Evolutionary conservation across 2,797 vertebrate species (phyloP), one percentile per base, ranked within the genome.

Genomic region (Diplodus sargus): DNA sequence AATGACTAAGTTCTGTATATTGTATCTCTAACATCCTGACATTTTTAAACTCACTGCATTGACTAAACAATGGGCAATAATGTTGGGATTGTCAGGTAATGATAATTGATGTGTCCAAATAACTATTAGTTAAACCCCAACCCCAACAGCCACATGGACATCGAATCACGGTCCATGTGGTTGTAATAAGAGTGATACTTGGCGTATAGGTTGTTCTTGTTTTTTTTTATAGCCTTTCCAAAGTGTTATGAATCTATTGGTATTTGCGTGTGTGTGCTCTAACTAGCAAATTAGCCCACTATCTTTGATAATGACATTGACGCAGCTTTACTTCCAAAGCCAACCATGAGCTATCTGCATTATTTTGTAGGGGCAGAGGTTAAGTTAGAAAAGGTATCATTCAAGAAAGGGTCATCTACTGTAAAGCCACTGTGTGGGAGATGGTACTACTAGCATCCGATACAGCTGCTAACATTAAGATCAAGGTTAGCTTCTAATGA

Each of bases 11-110:
- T 39, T 39, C 39, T 39, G 9, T 39, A 39, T 10, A 39, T 39
- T 11, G 10, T 39, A 3, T 39, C 39, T 39, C 39, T 43, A 69
- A 62, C 18, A 45, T 45, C 45, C 51, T 64, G 61, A 60, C 22
- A 30, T 76, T 51, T 80, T 39, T 48, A 80, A 71, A 78, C 48
- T 51, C 12, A 56, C 69, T 61, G 57, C 54, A 54, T 75, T 53
- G 45, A 39, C 34, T 20, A 17, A 47, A 58, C 18, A 58, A 43
- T 20, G 30, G n/a, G 10, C 16, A 53, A n/a, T 51, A 48, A 70
- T 15, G 45, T 57, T 3, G 56, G 61, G 59, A 79, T 49, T 49
- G 51, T 76, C 5, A 5, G 30, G 42, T 42, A 58, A 16, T 58
- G 54, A 57, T 52, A 22, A 45, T 12, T 12, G 20, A 47, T 45